Percentiles rank a stretch among this genome's conserved stretches.
These are phyloP conservation scores for Drosophila grimshawi DNA, from an alignment of 1,140 invertebrate species.

Conservation along the genomic window DNA sequence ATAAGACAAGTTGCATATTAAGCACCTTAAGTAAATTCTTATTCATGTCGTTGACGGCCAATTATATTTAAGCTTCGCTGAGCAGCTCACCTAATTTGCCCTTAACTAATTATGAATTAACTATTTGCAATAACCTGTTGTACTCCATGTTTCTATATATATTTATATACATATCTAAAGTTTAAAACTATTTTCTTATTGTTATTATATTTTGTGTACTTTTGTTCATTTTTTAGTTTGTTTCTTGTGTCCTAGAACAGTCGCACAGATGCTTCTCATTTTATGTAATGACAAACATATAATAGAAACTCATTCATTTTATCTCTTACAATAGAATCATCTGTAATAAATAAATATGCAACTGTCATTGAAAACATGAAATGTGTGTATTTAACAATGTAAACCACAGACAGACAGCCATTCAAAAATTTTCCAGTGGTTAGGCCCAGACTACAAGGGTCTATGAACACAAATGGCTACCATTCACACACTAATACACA, in stretches of 20 bases:
- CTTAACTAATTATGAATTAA: conserved; percentile 7
- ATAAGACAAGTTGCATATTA: conserved; percentile 2
- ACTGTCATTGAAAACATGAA: conserved; percentile 3
- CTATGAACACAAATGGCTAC: conserved; percentile 3
- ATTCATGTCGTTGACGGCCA: neutral
- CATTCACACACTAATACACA: neutral
- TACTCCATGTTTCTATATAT: too few species aligned
- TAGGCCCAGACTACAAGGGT: neutral
- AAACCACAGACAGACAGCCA: neutral
- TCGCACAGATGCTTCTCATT: neutral
- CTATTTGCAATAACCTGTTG: neutral
- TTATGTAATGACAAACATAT: too few species aligned
- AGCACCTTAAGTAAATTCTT: neutral
- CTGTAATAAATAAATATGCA: neutral
- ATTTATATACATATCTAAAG: neutral
- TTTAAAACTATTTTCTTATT: neutral
- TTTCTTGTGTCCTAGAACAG: neutral
- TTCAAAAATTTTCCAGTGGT: neutral
- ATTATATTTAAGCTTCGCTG: neutral
- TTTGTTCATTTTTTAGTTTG: neutral
- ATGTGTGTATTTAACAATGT: conserved; percentile 1
- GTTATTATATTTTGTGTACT: too few species aligned
- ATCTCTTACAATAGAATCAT: neutral
- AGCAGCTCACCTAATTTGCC: neutral
- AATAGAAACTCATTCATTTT: neutral